Base-by-base conservation (phyloP, 2,888 invertebrate genomes). In the Agonopterix arenella region DNA sequence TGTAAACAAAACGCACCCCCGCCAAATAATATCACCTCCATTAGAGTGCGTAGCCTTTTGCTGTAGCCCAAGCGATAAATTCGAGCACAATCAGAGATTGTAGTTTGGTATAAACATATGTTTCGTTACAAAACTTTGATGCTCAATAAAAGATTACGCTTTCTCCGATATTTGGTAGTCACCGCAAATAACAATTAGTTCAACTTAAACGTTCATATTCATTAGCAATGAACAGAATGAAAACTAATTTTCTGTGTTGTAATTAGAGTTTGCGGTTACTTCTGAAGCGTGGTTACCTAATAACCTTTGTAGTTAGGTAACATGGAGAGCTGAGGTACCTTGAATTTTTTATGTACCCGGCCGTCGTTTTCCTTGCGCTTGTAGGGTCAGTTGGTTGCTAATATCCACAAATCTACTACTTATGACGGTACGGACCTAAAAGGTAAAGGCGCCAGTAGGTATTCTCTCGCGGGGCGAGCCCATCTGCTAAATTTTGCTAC, bases 1-100 rank as follows among this genome's bases (percentile, higher is more conserved):
- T 85, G 84, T 83, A 85, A 79, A 84, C 85, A 85, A 86, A 84
- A 80, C 83, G 77, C 73, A 81, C 75, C 80, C 77, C 71, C 64
- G 60, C 71, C 72, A 73, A 80, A 82, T 79, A 77, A 82, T 78
- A 81, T 76, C 68, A 70, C 68, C 66, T 28, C 70, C 60, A 54
- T 54, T 54, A 65, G 62, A 73, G 70, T 70, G 66, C 69, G 65
- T 60, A 69, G 72, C 74, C 71, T 73, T 80, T 75, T 71, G 70
- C 70, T 64, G 65, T 64, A 64, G 70, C 71, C 70, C 66, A 52
- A 61, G 66, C 72, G 66, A 81, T 83, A 81, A 83, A 84, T 79
- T 78, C 73, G 66, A 77, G 73, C 68, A 68, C 68, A 70, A 70
- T 74, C 77, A 72, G 70, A 76, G 73, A 80, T 79, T 76, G 74